These are phyloP conservation scores for Acanthaster planci DNA, from an alignment of 35 echinoderm and acorn worm genomes.

Conservation along the genomic window DNA sequence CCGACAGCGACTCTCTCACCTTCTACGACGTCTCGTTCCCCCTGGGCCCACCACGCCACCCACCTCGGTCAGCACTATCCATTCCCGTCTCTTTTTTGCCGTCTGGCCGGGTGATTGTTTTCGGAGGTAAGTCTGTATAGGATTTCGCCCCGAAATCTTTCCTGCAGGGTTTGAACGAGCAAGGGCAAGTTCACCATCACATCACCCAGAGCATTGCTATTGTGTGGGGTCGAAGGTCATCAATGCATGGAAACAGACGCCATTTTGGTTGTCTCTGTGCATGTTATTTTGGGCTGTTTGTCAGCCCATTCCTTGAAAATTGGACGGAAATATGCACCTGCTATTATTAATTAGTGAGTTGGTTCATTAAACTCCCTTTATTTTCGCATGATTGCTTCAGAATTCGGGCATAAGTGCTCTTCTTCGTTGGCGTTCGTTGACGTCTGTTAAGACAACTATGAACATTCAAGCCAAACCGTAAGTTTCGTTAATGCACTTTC, in stretches of 20 bases:
- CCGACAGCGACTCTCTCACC: not conserved
- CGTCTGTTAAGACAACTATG: too few species aligned
- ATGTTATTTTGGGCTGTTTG: not conserved
- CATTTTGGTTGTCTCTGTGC: not conserved
- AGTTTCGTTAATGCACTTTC: too few species aligned
- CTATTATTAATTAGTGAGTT: too few species aligned
- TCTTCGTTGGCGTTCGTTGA: too few species aligned
- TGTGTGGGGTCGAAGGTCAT: not conserved
- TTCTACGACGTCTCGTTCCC: not conserved
- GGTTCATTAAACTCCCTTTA: too few species aligned
- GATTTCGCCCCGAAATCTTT: not conserved
- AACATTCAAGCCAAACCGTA: too few species aligned
- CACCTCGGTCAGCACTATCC: not conserved
- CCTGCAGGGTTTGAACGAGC: not conserved
- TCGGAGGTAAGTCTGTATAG: constrained; percentile 18
- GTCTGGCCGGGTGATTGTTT: not conserved
- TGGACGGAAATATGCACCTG: too few species aligned
- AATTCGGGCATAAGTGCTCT: too few species aligned
- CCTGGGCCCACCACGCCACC: not conserved
- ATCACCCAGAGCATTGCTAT: not conserved
- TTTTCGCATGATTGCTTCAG: too few species aligned
- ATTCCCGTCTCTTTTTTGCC: not conserved
- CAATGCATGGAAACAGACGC: not conserved
- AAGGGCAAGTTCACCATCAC: not conserved
- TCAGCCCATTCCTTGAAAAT: too few species aligned